Conservation (phyloP, 2,113 vertebrate genomes). For the Conger conger region DNA sequence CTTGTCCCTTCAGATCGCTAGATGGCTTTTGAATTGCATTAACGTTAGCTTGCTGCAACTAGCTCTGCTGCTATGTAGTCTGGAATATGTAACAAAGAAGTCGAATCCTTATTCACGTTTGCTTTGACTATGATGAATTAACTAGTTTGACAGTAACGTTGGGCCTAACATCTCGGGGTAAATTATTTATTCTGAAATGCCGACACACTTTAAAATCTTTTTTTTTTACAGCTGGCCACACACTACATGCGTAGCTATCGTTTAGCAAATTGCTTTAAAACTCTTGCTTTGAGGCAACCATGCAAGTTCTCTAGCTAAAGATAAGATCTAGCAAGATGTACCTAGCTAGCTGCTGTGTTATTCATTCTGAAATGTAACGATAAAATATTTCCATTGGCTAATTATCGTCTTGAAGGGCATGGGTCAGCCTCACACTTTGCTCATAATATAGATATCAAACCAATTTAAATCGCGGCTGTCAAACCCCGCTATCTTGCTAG, state of each 20-base stretch:
- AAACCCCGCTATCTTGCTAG: too few relatives aligned
- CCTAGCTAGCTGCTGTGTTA: not conserved
- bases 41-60: not conserved
- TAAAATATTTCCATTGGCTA: too few relatives aligned
- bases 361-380: not conserved
- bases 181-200: not conserved
- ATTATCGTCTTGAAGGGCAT: too few relatives aligned
- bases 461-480: too few relatives aligned
- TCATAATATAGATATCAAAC: too few relatives aligned
- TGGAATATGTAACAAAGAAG: not conserved
- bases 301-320: not conserved
- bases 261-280: not conserved
- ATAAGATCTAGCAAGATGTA: not conserved
- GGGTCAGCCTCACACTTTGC: too few relatives aligned
- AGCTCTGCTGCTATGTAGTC: not conserved
- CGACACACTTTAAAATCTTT: too few relatives aligned
- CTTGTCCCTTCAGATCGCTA: not conserved
- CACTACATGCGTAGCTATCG: not conserved
- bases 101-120: not conserved
- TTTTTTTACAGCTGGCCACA: not conserved
- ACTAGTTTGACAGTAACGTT: not conserved
- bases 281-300: not conserved
- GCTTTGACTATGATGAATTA: not conserved
- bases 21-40: not conserved
- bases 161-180: not conserved